Evolutionary conservation across 2,888 invertebrate species (phyloP).

Genomic region (Bursaphelenchus okinawaensis): DNA sequence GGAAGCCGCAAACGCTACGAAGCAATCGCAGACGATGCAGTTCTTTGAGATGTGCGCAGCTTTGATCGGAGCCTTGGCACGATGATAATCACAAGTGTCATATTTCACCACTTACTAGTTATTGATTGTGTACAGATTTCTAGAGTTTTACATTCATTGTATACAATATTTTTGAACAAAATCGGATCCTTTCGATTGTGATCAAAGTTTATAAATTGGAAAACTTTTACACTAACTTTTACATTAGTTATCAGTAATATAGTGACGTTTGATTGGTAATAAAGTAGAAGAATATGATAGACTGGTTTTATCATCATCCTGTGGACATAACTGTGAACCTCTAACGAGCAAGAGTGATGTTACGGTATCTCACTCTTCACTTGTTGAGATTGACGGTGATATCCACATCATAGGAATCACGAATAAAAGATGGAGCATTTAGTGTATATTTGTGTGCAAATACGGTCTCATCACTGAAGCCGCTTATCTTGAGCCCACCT

Average conservation of each 20-base stretch:
- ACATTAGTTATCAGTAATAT: too few species aligned
- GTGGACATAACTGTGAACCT: not conserved
- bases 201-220: too few species aligned
- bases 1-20: not conserved
- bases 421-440: not conserved
- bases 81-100: slow-evolving; percentile 11
- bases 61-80: slow-evolving; percentile 91
- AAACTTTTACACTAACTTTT: too few species aligned
- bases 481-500: not conserved
- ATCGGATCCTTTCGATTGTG: too few species aligned
- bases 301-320: too few species aligned
- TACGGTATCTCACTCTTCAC: not conserved
- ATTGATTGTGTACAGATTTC: not conserved
- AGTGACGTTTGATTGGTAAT: too few species aligned
- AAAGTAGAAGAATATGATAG: too few species aligned
- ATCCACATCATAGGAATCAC: not conserved
- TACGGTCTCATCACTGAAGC: not conserved
- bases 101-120: not conserved
- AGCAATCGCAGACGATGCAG: slow-evolving; percentile 88
- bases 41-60: slow-evolving; percentile 99
- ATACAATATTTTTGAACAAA: too few species aligned
- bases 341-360: not conserved
- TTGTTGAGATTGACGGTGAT: not conserved
- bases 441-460: not conserved
- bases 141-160: not conserved